phyloP scores from a whole-genome alignment of 2,113 vertebrate species.

The Azemiops feae region DNA sequence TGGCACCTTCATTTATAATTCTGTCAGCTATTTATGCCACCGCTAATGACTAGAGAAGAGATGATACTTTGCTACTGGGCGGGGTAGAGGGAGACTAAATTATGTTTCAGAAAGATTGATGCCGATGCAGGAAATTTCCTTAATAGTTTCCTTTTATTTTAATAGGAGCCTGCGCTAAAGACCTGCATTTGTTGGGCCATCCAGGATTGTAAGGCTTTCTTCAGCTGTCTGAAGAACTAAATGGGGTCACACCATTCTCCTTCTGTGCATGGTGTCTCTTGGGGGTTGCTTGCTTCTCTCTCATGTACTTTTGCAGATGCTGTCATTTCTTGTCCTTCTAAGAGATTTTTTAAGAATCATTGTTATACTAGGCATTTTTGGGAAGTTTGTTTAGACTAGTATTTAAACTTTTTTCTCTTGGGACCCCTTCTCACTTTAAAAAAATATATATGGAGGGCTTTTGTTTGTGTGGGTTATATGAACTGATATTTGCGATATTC shows the following conservation, averaged over 20 bases:
- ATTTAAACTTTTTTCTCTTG: neutral
- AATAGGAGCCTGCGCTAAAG: neutral
- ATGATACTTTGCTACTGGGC: conserved; percentile 44
- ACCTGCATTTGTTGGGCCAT: neutral
- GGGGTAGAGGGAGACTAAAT: conserved; percentile 53
- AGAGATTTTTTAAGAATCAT: neutral
- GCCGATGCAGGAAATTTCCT: conserved; percentile 29
- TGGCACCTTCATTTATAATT: conserved; percentile 41
- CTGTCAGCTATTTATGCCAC: conserved; percentile 55
- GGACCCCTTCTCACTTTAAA: neutral
- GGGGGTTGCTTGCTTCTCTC: neutral
- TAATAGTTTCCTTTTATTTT: neutral
- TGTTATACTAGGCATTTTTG: neutral
- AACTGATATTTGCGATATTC: neutral
- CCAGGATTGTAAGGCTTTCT: neutral
- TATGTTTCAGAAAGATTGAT: conserved; percentile 60
- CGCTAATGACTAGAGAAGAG: conserved; percentile 53
- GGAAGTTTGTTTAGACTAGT: neutral
- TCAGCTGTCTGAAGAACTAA: neutral
- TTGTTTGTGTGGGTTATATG: neutral
- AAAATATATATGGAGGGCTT: neutral
- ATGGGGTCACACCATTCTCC: neutral
- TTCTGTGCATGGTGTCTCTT: neutral
- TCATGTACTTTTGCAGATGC: neutral
- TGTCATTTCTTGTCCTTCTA: neutral